Evolutionary conservation across 2,888 invertebrate species (phyloP), one percentile per base, ranked within the genome.

Genomic region (Amphipyra tragopoginis): DNA sequence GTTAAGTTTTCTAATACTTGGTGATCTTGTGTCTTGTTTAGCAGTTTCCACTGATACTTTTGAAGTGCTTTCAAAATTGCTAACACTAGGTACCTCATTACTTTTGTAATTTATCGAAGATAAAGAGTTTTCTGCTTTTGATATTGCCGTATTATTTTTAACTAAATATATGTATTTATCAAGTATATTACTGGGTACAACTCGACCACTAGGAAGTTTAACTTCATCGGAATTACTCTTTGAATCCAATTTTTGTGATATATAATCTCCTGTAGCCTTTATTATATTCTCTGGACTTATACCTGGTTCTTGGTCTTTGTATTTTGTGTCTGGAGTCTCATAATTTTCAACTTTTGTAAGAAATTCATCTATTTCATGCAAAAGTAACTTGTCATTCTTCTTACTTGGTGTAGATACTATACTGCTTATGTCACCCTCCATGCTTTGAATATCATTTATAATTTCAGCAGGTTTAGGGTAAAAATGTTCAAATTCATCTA

Each of bases 301-400:
- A 13, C 72, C 54, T 13, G 67, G 21, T 14, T 87, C 82, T 51
- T 79, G 76, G 33, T 83, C 82, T 26, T 88, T 90, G 47, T 78
- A 86, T 69, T 89, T 90, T 9, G 82, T 75, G 2, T 93, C 92
- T 0, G 94, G 93, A 54, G 86, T 88, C 65, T 94, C 93, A 63
- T 93, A 94, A 4, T 87, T 84, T 51, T 95, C 94, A 2, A 94
- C 93, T 87, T 91, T 94, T 36, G 88, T 93, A 10, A 95, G 79
- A 70, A 94, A 95, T 57, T 94, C 93, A 68, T 95, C 95, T 66
- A 95, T 95, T 90, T 95, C 95, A 76, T 91, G 86, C 0, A 95
- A 80, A 39, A 95, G 85, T 8, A 94, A 77, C 66, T 90, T 92
- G 62, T 95, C 95, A 70, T 91, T 91, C 54, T 90, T 92, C 77